Evolutionary conservation across 2,888 invertebrate species (phyloP).

Genomic region (Ophion costatus): DNA sequence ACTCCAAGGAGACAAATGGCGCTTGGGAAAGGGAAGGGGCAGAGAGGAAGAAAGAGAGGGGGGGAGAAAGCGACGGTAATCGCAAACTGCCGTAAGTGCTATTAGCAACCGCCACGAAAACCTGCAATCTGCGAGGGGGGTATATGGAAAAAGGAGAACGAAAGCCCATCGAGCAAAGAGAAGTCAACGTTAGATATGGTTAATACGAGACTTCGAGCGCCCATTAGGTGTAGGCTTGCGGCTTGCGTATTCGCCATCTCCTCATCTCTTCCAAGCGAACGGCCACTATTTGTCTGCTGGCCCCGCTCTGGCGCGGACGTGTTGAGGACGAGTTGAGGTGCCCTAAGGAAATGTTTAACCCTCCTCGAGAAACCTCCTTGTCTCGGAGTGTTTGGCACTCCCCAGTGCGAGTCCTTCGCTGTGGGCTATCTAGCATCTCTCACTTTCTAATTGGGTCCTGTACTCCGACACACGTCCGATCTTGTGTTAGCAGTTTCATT

Average conservation of each 20-base stretch:
- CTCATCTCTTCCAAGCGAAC: slow-evolving; percentile 28
- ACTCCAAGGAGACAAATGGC: slow-evolving; percentile 67
- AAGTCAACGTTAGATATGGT: slow-evolving; percentile 73
- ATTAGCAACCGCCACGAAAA: slow-evolving; percentile 80
- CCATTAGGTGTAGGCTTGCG: slow-evolving; percentile 60
- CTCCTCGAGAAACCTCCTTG: slow-evolving; percentile 52
- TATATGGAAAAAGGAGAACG: slow-evolving; percentile 14
- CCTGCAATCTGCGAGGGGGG: slow-evolving; percentile 76
- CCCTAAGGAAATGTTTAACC: slow-evolving; percentile 66
- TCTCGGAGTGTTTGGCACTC: slow-evolving; percentile 54
- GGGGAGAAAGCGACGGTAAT: slow-evolving; percentile 68
- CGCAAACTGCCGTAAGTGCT: slow-evolving; percentile 70
- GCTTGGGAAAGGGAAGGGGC: slow-evolving; percentile 29
- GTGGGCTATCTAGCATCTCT: slow-evolving; percentile 34
- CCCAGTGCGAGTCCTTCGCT: background rate
- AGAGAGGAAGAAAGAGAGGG: background rate
- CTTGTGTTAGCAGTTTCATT: background rate
- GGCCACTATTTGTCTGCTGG: slow-evolving; percentile 66
- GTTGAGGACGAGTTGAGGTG: slow-evolving; percentile 65
- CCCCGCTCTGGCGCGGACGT: slow-evolving; percentile 66
- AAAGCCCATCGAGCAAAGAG: slow-evolving; percentile 68
- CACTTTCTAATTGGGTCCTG: slow-evolving; percentile 23
- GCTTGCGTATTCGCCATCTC: slow-evolving; percentile 37
- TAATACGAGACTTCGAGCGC: slow-evolving; percentile 65
- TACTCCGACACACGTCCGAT: slow-evolving; percentile 15